Conservation (phyloP, 1,140 invertebrate genomes). For the Prorops nasuta region DNA sequence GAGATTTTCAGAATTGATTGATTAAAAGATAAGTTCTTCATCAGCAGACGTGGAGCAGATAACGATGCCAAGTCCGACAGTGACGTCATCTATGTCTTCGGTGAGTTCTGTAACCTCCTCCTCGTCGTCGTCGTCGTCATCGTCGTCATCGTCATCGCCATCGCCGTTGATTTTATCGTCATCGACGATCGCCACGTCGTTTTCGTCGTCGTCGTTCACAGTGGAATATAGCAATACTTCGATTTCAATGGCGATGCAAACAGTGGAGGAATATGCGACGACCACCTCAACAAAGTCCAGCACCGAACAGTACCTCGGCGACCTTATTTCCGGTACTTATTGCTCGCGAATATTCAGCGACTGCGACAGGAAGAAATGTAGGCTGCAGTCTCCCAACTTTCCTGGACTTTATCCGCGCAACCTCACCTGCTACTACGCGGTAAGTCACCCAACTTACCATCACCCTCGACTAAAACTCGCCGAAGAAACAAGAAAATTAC, state of each 20-base stretch:
- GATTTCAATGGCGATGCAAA: constrained; percentile 41
- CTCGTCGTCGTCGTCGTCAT: too few species aligned
- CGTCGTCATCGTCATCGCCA: neutral
- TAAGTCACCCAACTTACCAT: constrained; percentile 40
- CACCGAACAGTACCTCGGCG: constrained; percentile 72
- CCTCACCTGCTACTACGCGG: constrained; percentile 84
- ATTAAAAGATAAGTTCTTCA: too few species aligned
- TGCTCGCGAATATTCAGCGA: constrained; percentile 87
- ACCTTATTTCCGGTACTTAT: constrained; percentile 84
- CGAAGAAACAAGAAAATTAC: too few species aligned
- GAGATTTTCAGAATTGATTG: too few species aligned
- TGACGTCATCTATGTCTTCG: too few species aligned
- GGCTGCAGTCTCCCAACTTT: constrained; percentile 87
- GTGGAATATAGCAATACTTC: constrained; percentile 41
- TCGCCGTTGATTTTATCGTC: constrained; percentile 15
- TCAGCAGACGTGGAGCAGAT: too few species aligned
- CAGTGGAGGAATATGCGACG: constrained; percentile 38
- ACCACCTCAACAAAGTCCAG: constrained; percentile 33
- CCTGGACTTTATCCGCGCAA: constrained; percentile 88
- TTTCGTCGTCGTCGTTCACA: too few species aligned
- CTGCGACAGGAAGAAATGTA: constrained; percentile 82
- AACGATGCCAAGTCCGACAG: too few species aligned
- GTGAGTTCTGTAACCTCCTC: too few species aligned
- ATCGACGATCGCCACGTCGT: constrained; percentile 11
- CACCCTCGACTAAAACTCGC: too few species aligned